A percentile compares a stretch with the other conserved stretches of the same genome.
phyloP scores from a whole-genome alignment of 2,888 invertebrate genomes.

The Orgyia antiqua region DNA sequence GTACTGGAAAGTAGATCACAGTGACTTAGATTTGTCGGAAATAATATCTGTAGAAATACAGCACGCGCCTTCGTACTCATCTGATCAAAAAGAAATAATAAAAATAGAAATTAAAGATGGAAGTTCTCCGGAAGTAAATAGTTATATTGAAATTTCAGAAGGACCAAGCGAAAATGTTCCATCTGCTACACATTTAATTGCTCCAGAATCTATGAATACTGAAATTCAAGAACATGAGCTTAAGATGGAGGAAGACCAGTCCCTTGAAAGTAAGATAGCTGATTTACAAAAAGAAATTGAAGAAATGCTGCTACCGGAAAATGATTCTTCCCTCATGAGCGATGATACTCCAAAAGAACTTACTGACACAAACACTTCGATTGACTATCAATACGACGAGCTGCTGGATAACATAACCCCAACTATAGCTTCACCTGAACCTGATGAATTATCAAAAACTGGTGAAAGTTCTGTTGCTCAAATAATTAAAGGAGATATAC shows the following conservation, averaged over 20 bases:
- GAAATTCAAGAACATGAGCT: conserved; percentile 20
- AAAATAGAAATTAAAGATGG: conserved; percentile 12
- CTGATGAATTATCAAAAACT: conserved; percentile 31
- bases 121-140: conserved; percentile 3
- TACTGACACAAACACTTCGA: conserved; percentile 42
- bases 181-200: conserved; percentile 18
- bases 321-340: conserved; percentile 56
- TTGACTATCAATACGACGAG: conserved; percentile 53
- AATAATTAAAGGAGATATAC: conserved; percentile 6
- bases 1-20: conserved; percentile 62
- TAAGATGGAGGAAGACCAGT: conserved; percentile 55
- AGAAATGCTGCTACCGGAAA: conserved; percentile 67
- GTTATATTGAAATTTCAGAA: conserved; percentile 8
- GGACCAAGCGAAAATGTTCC: conserved; percentile 7
- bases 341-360: conserved; percentile 56
- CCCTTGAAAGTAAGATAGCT: conserved; percentile 69
- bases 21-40: conserved; percentile 41
- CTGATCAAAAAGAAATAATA: conserved; percentile 8
- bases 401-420: conserved; percentile 50
- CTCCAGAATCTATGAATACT: conserved; percentile 27
- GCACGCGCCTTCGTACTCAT: conserved; percentile 14
- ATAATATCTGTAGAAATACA: conserved; percentile 42
- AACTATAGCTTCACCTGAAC: conserved; percentile 54
- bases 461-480: not conserved
- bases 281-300: conserved; percentile 71